A percentile compares a stretch with the other conserved stretches of the same genome.
These are phyloP conservation scores for Mormyrops boulengeri DNA, from an alignment of 2,797 vertebrate genomes.

Conservation along the genomic window DNA sequence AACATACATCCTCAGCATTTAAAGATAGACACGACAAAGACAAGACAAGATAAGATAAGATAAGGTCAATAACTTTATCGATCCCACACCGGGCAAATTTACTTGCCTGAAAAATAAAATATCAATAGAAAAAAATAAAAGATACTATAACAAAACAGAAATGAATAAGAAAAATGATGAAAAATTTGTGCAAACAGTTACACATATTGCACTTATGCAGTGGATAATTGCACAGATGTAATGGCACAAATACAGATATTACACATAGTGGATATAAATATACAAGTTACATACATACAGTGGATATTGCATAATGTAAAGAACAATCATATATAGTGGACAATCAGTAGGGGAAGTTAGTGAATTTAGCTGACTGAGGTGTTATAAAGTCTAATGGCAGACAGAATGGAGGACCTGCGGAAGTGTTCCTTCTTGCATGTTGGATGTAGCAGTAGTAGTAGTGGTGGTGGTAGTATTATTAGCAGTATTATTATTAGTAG, in stretches of 20 bases:
- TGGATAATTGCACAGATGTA: background rate
- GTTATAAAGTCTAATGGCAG: background rate
- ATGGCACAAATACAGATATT: background rate
- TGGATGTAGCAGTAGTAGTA: background rate
- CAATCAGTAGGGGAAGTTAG: background rate
- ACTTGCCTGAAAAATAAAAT: background rate
- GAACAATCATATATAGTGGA: background rate
- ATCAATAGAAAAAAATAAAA: background rate
- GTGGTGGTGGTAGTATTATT: background rate
- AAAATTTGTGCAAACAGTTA: background rate
- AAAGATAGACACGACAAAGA: background rate
- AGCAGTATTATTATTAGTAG: too few relatives aligned
- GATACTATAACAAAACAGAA: background rate
- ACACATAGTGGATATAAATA: background rate
- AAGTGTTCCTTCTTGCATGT: background rate
- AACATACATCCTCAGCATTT: background rate
- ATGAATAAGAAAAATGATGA: background rate
- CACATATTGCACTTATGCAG: background rate
- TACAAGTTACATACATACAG: background rate
- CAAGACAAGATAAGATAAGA: background rate
- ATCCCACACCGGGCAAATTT: background rate
- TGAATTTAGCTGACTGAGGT: background rate
- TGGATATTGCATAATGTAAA: background rate
- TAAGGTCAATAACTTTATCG: background rate
- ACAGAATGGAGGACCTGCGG: background rate